Evolutionary conservation across 2,888 invertebrate genomes (phyloP), one percentile per base, ranked within the genome.

Genomic region (Deilephila elpenor): DNA sequence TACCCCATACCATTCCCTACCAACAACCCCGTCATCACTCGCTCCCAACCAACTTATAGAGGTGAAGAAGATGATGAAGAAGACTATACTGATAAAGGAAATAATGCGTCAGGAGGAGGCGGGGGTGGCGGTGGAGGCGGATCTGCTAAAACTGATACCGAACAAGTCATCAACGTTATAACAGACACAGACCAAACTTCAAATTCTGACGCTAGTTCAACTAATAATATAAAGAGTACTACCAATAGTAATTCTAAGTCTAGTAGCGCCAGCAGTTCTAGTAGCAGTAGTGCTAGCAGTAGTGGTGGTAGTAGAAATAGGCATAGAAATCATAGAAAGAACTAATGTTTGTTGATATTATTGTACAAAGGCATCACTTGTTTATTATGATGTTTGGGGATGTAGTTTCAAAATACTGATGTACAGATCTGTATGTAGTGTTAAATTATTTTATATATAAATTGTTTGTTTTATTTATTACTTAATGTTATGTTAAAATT

Each of bases 1-100:
- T 90, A 84, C 71, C 91, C 91, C 0, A 88, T 91, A 74, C 86
- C 91, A 0, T 79, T 90, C 25, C 89, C 91, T 0, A 89, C 84
- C 0, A 89, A 87, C 72, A 88, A 82, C 70, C 83, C 89, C 0
- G 78, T 91, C n/a, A 86, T 91, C 11, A 81, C 74, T 5, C 74
- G 72, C 1, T 59, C 70, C 51, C 75, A 60, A 64, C 73, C 73
- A 44, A 11, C 14, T 44, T 44, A 11, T 4, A 44, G 56, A 56
- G 56, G 6, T 19, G n/a, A 56, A 25, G 76, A 75, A 34, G 72
- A 77, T 7, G 74, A 79, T 3, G n/a, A 76, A 4, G 74, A 76
- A 11, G 73, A 79, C 29, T 76, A 76, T 44, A 75, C 75, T 51
- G 74, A 75, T 8, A 74, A 74, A 19, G 71, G 51, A 19, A 60